These are phyloP conservation scores for Sepiola atlantica DNA, from an alignment of 2,888 invertebrate genomes.

Conservation along the genomic window DNA sequence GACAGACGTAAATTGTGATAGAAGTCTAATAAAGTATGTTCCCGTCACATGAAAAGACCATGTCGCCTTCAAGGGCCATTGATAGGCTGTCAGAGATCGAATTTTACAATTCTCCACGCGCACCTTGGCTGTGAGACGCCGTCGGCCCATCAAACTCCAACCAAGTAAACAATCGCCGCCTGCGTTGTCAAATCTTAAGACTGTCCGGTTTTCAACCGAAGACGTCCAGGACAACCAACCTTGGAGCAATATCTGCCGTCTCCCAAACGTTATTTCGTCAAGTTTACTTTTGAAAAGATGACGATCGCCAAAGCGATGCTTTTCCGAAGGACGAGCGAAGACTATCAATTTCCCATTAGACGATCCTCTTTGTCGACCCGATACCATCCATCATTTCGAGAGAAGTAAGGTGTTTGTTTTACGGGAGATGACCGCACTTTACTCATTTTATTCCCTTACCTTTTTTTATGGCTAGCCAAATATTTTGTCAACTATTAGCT, in stretches of 20 bases:
- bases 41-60: too few relatives aligned
- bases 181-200: not conserved
- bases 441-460: not conserved
- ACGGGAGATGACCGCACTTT: not conserved
- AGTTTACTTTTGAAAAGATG: not conserved
- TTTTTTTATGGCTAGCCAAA: not conserved
- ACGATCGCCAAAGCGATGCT: not conserved
- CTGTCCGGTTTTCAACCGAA: not conserved
- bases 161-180: not conserved
- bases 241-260: not conserved
- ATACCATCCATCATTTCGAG: not conserved
- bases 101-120: not conserved
- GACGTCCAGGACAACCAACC: not conserved
- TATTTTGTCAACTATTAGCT: conserved; percentile 8
- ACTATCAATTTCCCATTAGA: conserved; percentile 10
- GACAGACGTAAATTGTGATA: too few relatives aligned
- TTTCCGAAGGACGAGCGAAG: not conserved
- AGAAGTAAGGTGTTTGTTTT: not conserved
- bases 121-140: not conserved
- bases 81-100: not conserved
- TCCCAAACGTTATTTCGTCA: not conserved
- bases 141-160: not conserved
- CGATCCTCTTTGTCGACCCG: not conserved
- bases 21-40: not conserved
- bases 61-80: not conserved